Evolutionary conservation across 2,113 vertebrate species (phyloP).

Genomic region (Albula goreensis): DNA sequence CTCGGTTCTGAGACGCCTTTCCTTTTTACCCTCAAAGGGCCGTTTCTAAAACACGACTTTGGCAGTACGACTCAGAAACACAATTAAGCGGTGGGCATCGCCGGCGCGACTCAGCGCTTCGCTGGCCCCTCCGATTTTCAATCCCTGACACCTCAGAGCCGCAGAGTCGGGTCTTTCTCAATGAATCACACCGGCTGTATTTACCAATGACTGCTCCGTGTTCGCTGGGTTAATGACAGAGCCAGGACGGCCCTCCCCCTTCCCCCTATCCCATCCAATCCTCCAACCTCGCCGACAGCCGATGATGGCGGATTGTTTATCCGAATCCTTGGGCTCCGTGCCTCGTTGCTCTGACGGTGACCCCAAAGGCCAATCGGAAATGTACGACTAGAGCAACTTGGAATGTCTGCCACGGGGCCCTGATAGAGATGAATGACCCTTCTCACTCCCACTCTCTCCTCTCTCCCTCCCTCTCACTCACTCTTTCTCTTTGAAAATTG

Average conservation of each 20-base stretch:
- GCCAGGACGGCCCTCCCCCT: neutral
- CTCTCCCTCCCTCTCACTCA: constrained; percentile 8
- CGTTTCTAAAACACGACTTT: neutral
- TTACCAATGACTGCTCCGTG: no score
- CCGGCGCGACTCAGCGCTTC: neutral
- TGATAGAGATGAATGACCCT: constrained; percentile 12
- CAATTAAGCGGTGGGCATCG: no score
- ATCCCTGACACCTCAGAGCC: neutral
- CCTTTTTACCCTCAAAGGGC: neutral
- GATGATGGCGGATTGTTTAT: neutral
- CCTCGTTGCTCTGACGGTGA: neutral
- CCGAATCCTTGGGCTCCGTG: neutral
- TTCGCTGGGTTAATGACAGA: neutral
- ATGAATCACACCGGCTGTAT: neutral
- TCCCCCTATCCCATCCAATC: neutral
- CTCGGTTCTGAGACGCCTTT: neutral
- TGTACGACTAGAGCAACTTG: neutral
- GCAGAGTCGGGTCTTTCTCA: neutral
- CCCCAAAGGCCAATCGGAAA: neutral
- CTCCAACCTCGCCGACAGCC: neutral
- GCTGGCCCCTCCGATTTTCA: neutral
- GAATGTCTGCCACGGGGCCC: neutral
- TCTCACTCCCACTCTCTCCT: neutral
- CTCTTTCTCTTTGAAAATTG: neutral
- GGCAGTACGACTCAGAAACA: no score